phyloP scores from a whole-genome alignment of 35 echinoderm and acorn worm species.

The Apostichopus parvimensis region DNA sequence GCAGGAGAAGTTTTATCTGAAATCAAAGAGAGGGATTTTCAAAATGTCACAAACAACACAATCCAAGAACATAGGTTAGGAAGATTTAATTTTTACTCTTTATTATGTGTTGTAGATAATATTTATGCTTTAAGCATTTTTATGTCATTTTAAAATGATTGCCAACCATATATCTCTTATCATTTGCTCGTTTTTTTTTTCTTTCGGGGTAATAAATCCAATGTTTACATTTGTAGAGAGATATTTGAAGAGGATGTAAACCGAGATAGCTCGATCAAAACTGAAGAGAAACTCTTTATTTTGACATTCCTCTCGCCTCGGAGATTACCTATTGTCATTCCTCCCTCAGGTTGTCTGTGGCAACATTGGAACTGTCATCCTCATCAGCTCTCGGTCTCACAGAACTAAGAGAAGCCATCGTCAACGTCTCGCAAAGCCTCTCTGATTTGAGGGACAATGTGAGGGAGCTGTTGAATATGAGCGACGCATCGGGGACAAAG shows the following conservation, averaged over 20 bases:
- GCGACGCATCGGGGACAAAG: not conserved
- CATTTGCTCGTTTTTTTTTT: too few relatives aligned
- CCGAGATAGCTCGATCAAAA: too few relatives aligned
- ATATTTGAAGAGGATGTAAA: too few relatives aligned
- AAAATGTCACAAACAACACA: not conserved
- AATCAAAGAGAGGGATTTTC: constrained; percentile 12
- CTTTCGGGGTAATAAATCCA: too few relatives aligned
- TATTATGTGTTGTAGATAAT: not conserved
- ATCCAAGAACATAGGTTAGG: not conserved
- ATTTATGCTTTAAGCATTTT: too few relatives aligned
- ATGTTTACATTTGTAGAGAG: too few relatives aligned
- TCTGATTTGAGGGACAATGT: not conserved
- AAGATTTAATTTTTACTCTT: not conserved
- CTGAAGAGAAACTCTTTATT: too few relatives aligned
- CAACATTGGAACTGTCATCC: not conserved
- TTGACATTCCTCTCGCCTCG: too few relatives aligned
- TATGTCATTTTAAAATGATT: too few relatives aligned
- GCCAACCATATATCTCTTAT: too few relatives aligned
- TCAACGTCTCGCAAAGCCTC: not conserved
- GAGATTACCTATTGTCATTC: not conserved
- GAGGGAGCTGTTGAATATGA: not conserved
- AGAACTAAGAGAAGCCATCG: not conserved
- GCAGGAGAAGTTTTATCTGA: not conserved
- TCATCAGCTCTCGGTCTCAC: not conserved
- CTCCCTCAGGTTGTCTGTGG: not conserved